Conservation (phyloP, 2,113 vertebrate genomes). For the Prochilodus magdalenae region DNA sequence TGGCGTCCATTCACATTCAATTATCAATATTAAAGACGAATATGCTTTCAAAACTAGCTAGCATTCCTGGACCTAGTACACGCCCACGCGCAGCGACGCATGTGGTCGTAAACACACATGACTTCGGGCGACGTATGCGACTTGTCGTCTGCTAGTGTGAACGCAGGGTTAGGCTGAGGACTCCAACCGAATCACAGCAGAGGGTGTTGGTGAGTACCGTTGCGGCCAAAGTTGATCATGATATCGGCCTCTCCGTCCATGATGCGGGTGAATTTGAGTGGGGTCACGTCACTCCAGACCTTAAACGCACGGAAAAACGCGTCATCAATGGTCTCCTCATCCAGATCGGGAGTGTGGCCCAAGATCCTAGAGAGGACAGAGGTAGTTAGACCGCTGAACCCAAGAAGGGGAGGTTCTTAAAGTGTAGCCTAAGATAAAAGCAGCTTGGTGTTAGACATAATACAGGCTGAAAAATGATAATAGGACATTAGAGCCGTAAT, state of each 20-base stretch:
- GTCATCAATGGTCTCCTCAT: conserved; percentile 91
- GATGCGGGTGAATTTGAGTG: conserved; percentile 86
- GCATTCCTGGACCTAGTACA: too few species aligned
- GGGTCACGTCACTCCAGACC: conserved; percentile 96
- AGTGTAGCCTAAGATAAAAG: neutral
- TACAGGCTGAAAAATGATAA: too few species aligned
- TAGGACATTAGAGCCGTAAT: too few species aligned
- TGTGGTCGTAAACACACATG: too few species aligned
- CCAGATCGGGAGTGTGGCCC: conserved; percentile 90
- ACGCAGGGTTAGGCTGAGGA: neutral
- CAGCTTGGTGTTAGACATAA: neutral
- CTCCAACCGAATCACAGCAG: neutral
- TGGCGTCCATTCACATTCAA: too few species aligned
- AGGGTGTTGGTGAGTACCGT: conserved; percentile 78
- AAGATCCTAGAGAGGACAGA: conserved; percentile 83
- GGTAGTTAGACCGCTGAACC: neutral
- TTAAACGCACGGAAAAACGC: conserved; percentile 95
- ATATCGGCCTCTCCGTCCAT: conserved; percentile 96
- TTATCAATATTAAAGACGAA: too few species aligned
- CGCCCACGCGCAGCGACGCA: too few species aligned
- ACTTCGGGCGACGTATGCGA: too few species aligned
- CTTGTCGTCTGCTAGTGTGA: too few species aligned
- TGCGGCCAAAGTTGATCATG: conserved; percentile 98
- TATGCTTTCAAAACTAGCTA: too few species aligned
- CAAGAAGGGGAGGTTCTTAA: neutral